Evolutionary conservation across 2,888 invertebrate genomes (phyloP).

Genomic region (Phaonia tiefii): DNA sequence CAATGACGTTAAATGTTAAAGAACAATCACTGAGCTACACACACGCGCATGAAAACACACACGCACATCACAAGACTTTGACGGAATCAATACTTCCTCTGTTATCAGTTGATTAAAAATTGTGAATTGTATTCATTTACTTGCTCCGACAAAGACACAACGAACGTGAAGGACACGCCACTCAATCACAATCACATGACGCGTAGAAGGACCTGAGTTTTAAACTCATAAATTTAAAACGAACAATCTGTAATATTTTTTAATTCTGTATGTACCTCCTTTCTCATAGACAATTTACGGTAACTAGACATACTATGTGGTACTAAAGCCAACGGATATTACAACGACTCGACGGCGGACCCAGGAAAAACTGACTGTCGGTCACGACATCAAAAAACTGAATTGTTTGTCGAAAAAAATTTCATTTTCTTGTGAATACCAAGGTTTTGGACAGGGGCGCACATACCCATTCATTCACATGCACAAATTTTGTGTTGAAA

Average conservation of each 20-base stretch:
- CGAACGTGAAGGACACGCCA: background rate
- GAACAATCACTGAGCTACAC: background rate
- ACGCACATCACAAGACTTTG: background rate
- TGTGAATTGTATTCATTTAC: constrained; percentile 8
- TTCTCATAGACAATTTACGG: constrained; percentile 30
- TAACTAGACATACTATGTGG: constrained; percentile 40
- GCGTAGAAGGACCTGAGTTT: background rate
- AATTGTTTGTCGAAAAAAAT: constrained; percentile 29
- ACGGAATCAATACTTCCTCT: background rate
- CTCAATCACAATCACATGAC: background rate
- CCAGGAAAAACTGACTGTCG: constrained; percentile 32
- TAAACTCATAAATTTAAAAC: background rate
- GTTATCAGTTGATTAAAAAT: constrained; percentile 13
- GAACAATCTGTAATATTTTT: too few species aligned
- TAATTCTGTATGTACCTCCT: constrained; percentile 42
- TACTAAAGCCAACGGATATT: background rate
- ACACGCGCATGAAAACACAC: background rate
- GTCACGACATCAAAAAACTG: background rate
- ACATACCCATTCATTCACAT: background rate
- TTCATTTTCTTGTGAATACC: background rate
- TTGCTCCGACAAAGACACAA: background rate
- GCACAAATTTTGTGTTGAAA: background rate
- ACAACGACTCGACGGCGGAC: constrained; percentile 28
- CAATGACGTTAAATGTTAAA: constrained; percentile 31
- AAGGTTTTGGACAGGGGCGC: constrained; percentile 31